Evolutionary conservation across 2,888 invertebrate species (phyloP), one percentile per base, ranked within the genome.

Genomic region (Drosophila merina): DNA sequence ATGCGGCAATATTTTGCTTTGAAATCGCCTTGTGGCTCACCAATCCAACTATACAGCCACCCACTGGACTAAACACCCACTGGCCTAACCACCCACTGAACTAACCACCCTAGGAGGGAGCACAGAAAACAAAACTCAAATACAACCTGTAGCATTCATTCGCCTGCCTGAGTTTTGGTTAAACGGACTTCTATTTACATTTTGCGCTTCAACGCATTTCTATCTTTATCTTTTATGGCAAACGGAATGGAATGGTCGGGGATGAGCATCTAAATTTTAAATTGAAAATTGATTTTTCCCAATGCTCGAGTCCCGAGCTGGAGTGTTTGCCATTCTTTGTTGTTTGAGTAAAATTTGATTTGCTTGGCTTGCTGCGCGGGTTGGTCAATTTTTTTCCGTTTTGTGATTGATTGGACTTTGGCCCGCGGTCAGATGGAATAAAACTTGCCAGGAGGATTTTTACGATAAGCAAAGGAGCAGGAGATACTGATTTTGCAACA

Each of bases 241-340:
- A 49, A 47, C 49, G 14, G 54, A 48, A 52, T 44, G 56, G 45
- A 51, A 40, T 54, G 10, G 28, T 42, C 4, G 25, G 40, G 44
- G n/a, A 26, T 63, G 57, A 54, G 47, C 64, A 83, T 83, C 81
- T 86, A 81, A 79, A 83, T 83, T 83, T 80, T 75, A 83, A 79
- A 86, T 84, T 83, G 83, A 81, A 86, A 84, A 84, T 86, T 84
- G 83, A 86, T 86, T 83, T 83, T 80, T 76, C 59, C 76, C 74
- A 78, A 80, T 73, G 70, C 60, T 48, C 48, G 48, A 48, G 58
- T 20, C 20, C 20, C 20, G 20, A 20, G 20, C 20, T 73, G 14
- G 14, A 14, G 14, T 14, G 67, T 49, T 70, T 51, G 48, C 52
- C 42, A 55, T 64, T 36, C 52, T 26, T 50, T 66, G 49, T 58